Conservation (phyloP, 2,113 vertebrate genomes). For the Seriola rivoliana region DNA sequence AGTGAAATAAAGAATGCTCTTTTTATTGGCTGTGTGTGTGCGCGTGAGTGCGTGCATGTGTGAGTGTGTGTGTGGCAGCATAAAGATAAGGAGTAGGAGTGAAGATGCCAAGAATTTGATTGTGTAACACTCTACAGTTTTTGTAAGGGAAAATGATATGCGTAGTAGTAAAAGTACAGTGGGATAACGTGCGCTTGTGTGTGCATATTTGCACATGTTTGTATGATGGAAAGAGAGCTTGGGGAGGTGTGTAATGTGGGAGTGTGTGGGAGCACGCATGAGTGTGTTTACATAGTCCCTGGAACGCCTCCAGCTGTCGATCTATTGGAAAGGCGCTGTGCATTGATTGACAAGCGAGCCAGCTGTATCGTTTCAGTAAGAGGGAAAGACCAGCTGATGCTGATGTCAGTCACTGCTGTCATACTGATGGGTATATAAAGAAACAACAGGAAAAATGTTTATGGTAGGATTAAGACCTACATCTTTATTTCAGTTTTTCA, state of each 20-base stretch:
- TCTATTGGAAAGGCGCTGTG: constrained; percentile 39
- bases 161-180: constrained; percentile 18
- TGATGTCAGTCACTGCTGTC: constrained; percentile 22
- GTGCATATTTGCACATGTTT: constrained; percentile 8
- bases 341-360: constrained; percentile 48
- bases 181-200: background rate
- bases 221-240: constrained; percentile 7
- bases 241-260: constrained; percentile 39
- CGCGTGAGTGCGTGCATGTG: constrained; percentile 10
- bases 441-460: background rate
- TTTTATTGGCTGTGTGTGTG: background rate
- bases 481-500: background rate
- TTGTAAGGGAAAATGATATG: background rate
- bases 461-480: background rate
- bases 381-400: constrained; percentile 21
- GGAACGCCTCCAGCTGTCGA: constrained; percentile 62
- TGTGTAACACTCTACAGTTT: constrained; percentile 19
- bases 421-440: constrained; percentile 7
- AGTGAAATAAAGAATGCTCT: background rate
- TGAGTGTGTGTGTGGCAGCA: background rate
- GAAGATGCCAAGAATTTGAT: constrained; percentile 20
- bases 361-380: constrained; percentile 50
- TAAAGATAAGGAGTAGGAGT: constrained; percentile 5
- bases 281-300: constrained; percentile 53
- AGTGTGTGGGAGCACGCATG: constrained; percentile 17